Evolutionary conservation across 2,797 vertebrate genomes (phyloP).

Genomic region (Lacerta viridis): DNA sequence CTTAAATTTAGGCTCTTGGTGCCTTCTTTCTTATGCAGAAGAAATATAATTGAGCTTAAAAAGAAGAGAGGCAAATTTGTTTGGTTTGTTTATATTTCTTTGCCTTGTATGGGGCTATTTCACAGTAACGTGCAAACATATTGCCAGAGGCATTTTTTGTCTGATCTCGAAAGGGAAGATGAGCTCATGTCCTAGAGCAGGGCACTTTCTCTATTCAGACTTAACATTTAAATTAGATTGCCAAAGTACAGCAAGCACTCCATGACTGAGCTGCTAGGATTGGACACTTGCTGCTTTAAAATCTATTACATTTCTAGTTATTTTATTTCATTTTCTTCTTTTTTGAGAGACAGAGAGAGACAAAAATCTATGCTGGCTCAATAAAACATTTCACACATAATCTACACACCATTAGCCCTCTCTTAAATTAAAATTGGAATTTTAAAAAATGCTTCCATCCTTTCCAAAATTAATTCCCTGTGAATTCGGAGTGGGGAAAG

Average conservation of each 20-base stretch:
- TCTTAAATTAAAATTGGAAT: conserved; percentile 43
- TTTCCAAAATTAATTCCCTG: conserved; percentile 54
- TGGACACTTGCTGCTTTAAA: conserved; percentile 28
- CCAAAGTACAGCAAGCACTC: conserved; percentile 11
- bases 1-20: conserved; percentile 63
- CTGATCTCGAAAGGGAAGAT: conserved; percentile 65
- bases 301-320: conserved; percentile 29
- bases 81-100: conserved; percentile 74
- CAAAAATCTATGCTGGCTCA: conserved; percentile 27
- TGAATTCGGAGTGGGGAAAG: background rate
- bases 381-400: conserved; percentile 45
- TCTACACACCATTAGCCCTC: conserved; percentile 49
- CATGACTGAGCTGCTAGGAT: conserved; percentile 1
- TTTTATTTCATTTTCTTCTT: background rate
- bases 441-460: conserved; percentile 49
- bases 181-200: conserved; percentile 43
- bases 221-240: conserved; percentile 60
- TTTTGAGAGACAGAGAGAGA: conserved; percentile 26
- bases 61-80: conserved; percentile 51
- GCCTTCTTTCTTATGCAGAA: conserved; percentile 56
- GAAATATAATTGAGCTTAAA: conserved; percentile 65
- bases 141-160: conserved; percentile 57
- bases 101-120: conserved; percentile 73
- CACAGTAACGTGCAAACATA: conserved; percentile 58
- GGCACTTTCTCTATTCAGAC: conserved; percentile 49